phyloP scores from a whole-genome alignment of 2,797 vertebrate genomes.

The Diceros bicornis region DNA sequence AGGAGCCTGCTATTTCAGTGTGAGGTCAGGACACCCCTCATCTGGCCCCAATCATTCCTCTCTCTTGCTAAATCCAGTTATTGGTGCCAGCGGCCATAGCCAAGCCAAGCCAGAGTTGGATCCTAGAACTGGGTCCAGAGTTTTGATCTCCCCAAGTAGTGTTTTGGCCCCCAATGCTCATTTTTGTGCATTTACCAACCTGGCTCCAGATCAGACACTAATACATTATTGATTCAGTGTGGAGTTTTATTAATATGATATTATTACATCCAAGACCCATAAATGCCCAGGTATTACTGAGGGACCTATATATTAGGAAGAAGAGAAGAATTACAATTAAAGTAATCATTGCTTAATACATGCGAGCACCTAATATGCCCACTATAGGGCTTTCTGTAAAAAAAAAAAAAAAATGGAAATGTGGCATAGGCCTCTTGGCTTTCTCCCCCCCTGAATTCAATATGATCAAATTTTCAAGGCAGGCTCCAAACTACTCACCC shows the following conservation, averaged over 20 bases:
- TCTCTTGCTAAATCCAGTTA: neutral
- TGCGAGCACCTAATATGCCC: neutral
- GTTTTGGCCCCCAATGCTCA: neutral
- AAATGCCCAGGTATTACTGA: neutral
- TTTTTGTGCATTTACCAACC: neutral
- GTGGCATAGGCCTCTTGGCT: neutral
- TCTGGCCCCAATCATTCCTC: neutral
- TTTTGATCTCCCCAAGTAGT: neutral
- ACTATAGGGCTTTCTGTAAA: neutral
- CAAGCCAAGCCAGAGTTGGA: neutral
- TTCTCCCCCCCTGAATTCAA: neutral
- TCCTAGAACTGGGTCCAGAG: neutral
- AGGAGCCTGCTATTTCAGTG: neutral
- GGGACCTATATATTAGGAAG: neutral
- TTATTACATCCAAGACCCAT: neutral
- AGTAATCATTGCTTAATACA: neutral
- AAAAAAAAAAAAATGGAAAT: neutral
- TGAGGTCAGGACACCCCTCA: neutral
- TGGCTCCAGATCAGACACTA: neutral
- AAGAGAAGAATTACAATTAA: neutral
- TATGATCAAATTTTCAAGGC: neutral
- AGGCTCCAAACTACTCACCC: neutral
- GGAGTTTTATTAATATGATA: neutral
- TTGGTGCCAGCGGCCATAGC: no score
- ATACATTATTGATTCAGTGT: neutral